Base-by-base conservation (phyloP, 2,113 vertebrate species). In the Tiliqua scincoides region DNA sequence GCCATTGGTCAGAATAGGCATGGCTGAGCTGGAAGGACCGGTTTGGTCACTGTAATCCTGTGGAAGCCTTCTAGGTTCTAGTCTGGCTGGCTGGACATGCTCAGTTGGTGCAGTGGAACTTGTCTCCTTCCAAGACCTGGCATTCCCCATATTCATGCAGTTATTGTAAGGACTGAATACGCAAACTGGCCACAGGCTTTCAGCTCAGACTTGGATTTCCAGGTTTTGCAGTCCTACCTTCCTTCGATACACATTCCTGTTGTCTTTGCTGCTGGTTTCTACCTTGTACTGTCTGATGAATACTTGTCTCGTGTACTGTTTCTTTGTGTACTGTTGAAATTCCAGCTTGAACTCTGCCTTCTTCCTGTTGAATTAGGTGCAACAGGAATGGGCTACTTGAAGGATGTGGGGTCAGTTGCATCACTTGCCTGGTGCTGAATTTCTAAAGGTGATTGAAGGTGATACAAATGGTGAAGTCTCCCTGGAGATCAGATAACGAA, bases 231-330 rank as follows among this genome's bases (percentile, higher is more conserved):
- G 20, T 54, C 21, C n/a, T 48, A 76, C 48, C 30, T 15, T 54
- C 52, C 48, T 77, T 1, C 14, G 7, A 6, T 18, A 21, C 54
- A 17, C 30, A 30, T 76, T 57, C n/a, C 30, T 43, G 77, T 25
- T 74, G 40, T 5, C 15, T 63, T 5, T 61, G 82, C 23, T 32
- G 21, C 11, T 4, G 15, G 43, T 80, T 93, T 85, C 1, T 81
- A 35, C 61, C 63, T 74, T 74, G 40, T 40, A 25, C 70, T 59
- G 14, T 30, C 78, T 7, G n/a, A 21, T 25, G 57, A 85, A 73
- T 89, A n/a, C n/a, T 91, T 86, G 80, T 85, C 72, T 57, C 2
- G 48, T 25, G 27, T n/a, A 43, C 79, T 77, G 48, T n/a, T 74
- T 30, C 63, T 70, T n/a, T n/a, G n/a, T n/a, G n/a, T n/a, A n/a